phyloP scores from a whole-genome alignment of 2,113 vertebrate genomes.

The Rhombomys opimus region DNA sequence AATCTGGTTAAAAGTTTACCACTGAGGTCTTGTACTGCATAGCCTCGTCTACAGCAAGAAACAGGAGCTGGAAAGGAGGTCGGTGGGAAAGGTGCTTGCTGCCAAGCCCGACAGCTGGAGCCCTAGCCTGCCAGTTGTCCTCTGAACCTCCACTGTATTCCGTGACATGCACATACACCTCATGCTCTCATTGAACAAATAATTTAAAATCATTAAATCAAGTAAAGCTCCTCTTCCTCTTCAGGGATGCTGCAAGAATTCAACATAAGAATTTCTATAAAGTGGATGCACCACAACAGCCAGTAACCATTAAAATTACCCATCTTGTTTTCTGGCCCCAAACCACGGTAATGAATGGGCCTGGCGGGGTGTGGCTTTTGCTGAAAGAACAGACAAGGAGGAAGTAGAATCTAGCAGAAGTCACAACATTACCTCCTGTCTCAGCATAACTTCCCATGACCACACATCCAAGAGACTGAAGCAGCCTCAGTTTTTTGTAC shows the following conservation, averaged over 20 bases:
- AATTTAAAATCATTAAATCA: neutral
- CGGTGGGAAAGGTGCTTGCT: neutral
- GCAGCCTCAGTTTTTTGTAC: conserved; percentile 20
- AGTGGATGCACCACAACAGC: conserved; percentile 17
- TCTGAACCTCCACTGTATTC: neutral
- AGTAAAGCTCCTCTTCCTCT: conserved; percentile 16
- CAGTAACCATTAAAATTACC: conserved; percentile 46
- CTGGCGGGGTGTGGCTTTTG: conserved; percentile 73
- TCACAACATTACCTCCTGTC: conserved; percentile 68
- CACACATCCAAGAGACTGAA: conserved; percentile 36
- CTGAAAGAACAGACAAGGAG: conserved; percentile 74
- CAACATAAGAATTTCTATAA: conserved; percentile 48
- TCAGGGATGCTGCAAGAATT: conserved; percentile 42
- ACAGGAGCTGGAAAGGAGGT: neutral
- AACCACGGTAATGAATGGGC: conserved; percentile 61
- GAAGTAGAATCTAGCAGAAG: conserved; percentile 56
- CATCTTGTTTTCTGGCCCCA: conserved; percentile 56
- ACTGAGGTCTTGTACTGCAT: conserved; percentile 27
- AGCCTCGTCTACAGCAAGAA: conserved; percentile 25
- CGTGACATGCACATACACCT: neutral
- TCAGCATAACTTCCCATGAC: conserved; percentile 71
- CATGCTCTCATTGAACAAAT: neutral
- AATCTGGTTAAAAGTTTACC: conserved; percentile 1
- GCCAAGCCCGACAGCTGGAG: neutral
- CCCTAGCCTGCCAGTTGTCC: neutral